These are phyloP conservation scores for Tribolium madens DNA, from an alignment of 1,140 invertebrate genomes.

Conservation along the genomic window DNA sequence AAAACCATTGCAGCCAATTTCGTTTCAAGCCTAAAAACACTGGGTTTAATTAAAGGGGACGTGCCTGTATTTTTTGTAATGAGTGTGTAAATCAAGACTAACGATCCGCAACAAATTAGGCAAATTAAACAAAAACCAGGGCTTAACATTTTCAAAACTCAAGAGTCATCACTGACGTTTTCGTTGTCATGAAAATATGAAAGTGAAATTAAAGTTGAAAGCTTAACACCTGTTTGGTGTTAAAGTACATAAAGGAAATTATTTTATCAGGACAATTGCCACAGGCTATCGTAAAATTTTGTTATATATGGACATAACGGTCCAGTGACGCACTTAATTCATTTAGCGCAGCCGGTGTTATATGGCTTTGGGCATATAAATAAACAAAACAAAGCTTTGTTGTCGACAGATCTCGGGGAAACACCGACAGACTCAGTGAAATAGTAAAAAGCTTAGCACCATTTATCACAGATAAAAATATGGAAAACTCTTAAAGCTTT, in stretches of 20 bases:
- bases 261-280: constrained; percentile 25
- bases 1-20: too few relatives aligned
- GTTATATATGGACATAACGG: background rate
- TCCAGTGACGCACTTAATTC: constrained; percentile 21
- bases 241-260: constrained; percentile 6
- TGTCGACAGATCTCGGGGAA: background rate
- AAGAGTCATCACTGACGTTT: too few relatives aligned
- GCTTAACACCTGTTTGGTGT: constrained; percentile 12
- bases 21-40: too few relatives aligned
- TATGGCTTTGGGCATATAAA: background rate
- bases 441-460: too few relatives aligned
- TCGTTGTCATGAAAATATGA: background rate
- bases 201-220: constrained; percentile 29
- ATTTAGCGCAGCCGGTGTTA: constrained; percentile 15
- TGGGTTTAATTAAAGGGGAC: too few relatives aligned
- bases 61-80: too few relatives aligned
- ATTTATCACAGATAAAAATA: too few relatives aligned
- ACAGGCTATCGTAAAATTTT: constrained; percentile 24
- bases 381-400: constrained; percentile 1
- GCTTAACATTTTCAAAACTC: too few relatives aligned
- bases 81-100: constrained; percentile 10
- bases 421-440: background rate
- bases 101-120: constrained; percentile 17
- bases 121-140: background rate
- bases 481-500: too few relatives aligned